Conservation (phyloP, 2,797 vertebrate species). For the Xenentodon cancila region DNA sequence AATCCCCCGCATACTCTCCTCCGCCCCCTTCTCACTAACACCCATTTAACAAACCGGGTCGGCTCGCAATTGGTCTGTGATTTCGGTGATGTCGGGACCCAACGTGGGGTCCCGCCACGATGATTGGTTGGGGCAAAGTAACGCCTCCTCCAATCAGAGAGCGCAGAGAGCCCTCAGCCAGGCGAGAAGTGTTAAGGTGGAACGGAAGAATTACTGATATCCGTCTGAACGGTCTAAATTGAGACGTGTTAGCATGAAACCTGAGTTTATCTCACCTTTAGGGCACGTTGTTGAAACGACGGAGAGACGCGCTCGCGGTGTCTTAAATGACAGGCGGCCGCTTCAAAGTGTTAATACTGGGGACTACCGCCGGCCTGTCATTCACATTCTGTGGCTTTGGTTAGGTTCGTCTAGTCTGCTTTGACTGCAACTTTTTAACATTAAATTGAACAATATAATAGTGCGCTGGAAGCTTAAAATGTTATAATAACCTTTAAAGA, state of each 20-base stretch:
- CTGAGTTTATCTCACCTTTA: constrained; percentile 21
- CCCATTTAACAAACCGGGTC: constrained; percentile 59
- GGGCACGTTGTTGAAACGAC: constrained; percentile 12
- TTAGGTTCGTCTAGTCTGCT: too few species aligned
- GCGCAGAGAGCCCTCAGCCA: constrained; percentile 26
- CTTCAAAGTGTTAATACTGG: not conserved
- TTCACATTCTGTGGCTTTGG: too few species aligned
- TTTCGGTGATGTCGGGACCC: constrained; percentile 57
- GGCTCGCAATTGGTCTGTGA: constrained; percentile 59
- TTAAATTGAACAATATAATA: too few species aligned
- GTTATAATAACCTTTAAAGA: too few species aligned
- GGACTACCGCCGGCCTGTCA: too few species aligned
- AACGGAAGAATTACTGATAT: constrained; percentile 21
- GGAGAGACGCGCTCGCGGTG: not conserved
- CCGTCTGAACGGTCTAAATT: constrained; percentile 38
- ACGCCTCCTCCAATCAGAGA: constrained; percentile 62
- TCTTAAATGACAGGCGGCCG: constrained; percentile 3
- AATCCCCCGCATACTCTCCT: constrained; percentile 80
- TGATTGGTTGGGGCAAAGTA: constrained; percentile 57
- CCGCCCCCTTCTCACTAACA: constrained; percentile 39
- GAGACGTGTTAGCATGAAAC: constrained; percentile 52
- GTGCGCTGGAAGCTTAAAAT: too few species aligned
- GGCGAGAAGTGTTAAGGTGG: constrained; percentile 81
- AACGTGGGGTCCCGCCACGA: constrained; percentile 77
- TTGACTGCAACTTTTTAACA: too few species aligned